Evolutionary conservation across 2,113 vertebrate genomes (phyloP), one percentile per base, ranked within the genome.

Genomic region (Camelus bactrianus): DNA sequence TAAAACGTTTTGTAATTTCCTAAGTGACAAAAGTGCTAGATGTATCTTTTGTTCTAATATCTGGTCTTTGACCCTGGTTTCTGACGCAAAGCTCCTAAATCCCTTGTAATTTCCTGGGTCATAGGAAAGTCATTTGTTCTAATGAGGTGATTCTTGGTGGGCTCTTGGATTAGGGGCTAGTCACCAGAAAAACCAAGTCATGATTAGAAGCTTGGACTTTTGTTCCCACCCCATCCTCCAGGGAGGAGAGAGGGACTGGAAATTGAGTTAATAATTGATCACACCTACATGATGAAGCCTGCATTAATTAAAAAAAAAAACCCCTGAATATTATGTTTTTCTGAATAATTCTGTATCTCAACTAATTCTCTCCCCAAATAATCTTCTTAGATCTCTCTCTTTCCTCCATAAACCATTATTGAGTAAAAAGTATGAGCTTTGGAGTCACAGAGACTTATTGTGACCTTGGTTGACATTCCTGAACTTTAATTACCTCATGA

Each of bases 401-500:
- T 50, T 64, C 62, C 30, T 46, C 35, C 4, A 48, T 46, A 87
- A 89, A 83, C 60, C 12, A 46, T 2, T 8, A 75, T 13, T 17
- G 26, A 54, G 12, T 79, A 52, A 83, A 77, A 86, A 50, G 1
- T 20, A 62, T 38, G 52, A 83, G 30, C 30, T 69, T 35, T 94
- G 38, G 13, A 77, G 28, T 88, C 52, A 48, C 46, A 62, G 22
- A 94, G 46, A 84, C 32, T 50, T 75, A 30, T 0, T 72, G 48
- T 87, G 81, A 80, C 48, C 52, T 93, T 82, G 76, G 65, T 52
- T 92, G 56, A 77, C 38, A 69, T 88, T 89, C 91, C 30, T 76
- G 85, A 95, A 52, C 28, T 94, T 90, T 52, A 80, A n/a, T 91
- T 77, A 11, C 5, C 50, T 88, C 42, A 20, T 67, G 65, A 90